A percentile compares a stretch with the other conserved stretches of the same genome.
These are phyloP conservation scores for Clarias fuscus DNA, from an alignment of 2,797 vertebrate species.

Conservation along the genomic window DNA sequence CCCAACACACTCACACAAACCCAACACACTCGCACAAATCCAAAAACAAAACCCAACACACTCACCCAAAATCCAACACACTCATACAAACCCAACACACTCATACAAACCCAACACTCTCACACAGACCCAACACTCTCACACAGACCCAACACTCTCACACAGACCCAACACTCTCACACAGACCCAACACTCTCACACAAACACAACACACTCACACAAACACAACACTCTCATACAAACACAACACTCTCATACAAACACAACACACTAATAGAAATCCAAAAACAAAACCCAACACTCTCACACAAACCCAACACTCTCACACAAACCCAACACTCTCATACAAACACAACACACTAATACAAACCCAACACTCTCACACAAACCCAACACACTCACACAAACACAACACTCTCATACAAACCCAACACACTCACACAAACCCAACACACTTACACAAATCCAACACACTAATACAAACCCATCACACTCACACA, in stretches of 20 bases:
- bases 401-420: too few relatives aligned
- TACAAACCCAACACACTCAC: too few relatives aligned
- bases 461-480: neutral
- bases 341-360: conserved; percentile 34
- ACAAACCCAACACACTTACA: neutral
- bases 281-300: neutral
- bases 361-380: neutral
- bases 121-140: neutral
- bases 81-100: neutral
- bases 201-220: neutral
- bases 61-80: neutral
- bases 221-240: too few relatives aligned
- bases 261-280: neutral
- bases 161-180: neutral
- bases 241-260: neutral
- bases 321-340: conserved; percentile 24
- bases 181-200: neutral
- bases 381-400: neutral
- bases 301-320: neutral
- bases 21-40: too few relatives aligned
- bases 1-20: too few relatives aligned
- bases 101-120: neutral
- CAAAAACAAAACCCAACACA: too few relatives aligned
- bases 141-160: conserved; percentile 43
- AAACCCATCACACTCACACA: neutral